Evolutionary conservation across 2,113 vertebrate genomes (phyloP), one percentile per base, ranked within the genome.

Genomic region (Spea multiplicata): DNA sequence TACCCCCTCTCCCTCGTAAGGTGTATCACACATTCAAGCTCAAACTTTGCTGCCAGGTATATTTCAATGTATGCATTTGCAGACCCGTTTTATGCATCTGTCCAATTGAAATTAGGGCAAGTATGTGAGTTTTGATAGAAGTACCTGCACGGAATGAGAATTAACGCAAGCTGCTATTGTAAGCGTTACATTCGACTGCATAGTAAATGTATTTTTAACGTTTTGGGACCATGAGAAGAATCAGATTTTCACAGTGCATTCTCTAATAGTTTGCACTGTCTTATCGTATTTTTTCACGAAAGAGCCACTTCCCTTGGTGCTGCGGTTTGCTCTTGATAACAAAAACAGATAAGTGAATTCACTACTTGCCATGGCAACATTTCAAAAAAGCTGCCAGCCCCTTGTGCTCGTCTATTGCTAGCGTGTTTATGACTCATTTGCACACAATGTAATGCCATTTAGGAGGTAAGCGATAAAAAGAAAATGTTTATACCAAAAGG

Each of bases 321-420:
- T 52, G 76, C 44, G 53, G 77, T 73, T 66, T 59, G 66, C 59
- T 73, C 44, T 45, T 53, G 71, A 73, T 78, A 78, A 55, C 69
- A 78, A 59, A 16, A 52, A 45, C 45, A 72, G 76, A 79, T 73
- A 79, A 67, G 61, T 52, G 61, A 52, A 67, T 73, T 64, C 77
- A 44, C 49, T 66, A 79, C 44, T 73, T 62, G 62, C 49, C 77
- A 79, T 79, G 71, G 77, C 70, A 73, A 71, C 70, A 74, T 80
- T 73, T 80, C 65, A 73, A 61, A 64, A 80, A 68, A 52, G 45
- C 44, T 16, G 46, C 10, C 17, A 50, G 5, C 62, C n/a, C 46
- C 50, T 2, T 30, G 16, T 74, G 78, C 78, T 71, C 67, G 44
- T 73, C 64, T 74, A 65, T 46, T 66, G 50, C 48, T 65, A 30